Evolutionary conservation across 2,797 vertebrate genomes (phyloP), one percentile per base, ranked within the genome.

Genomic region (Synaphobranchus kaupii): DNA sequence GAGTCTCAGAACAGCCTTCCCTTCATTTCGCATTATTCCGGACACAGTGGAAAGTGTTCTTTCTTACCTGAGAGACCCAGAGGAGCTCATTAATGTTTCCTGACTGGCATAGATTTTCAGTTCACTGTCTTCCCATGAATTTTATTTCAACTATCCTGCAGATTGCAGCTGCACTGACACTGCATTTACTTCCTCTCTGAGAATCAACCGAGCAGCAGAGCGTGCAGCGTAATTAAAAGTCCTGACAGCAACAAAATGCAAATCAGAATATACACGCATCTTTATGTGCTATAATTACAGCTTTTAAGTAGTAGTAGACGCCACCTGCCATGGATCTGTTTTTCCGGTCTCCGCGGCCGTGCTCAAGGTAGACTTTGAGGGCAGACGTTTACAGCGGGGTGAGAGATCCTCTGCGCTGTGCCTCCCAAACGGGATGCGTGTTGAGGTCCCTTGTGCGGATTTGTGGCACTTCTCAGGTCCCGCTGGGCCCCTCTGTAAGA

Each of bases 81-180:
- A 81, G 78, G 78, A 81, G 20, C 78, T 81, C 78, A 81, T 81
- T 81, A 81, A 48, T 81, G 78, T 48, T 81, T 81, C 44, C 78
- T 81, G 78, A 7, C 47, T 50, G 47, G 25, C 34, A 20, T 44
- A 78, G 22, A 78, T 39, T 44, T 81, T 25, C 78, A 81, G 4
- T 81, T 47, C 47, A 9, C 39, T 17, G 39, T 78, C 73, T 81
- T 48, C 44, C 44, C 22, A 12, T 50, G 47, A 22, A 50, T 81
- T 78, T 20, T 10, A 48, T 81, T 81, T 10, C 9, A 50, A 81
- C 78, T 81, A n/a, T 50, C 20, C 28, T n/a, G 78, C 44, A 81
- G 47, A 81, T 48, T 81, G 44, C 44, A 50, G 78, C 44, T 81
- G 8, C 10, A 81, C 44, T 20, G 8, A 12, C 44, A 50, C 25